A percentile compares a stretch with the other conserved stretches of the same genome.
Evolutionary conservation across 2,113 vertebrate species (phyloP).

Genomic region (Oenanthe oenanthe): DNA sequence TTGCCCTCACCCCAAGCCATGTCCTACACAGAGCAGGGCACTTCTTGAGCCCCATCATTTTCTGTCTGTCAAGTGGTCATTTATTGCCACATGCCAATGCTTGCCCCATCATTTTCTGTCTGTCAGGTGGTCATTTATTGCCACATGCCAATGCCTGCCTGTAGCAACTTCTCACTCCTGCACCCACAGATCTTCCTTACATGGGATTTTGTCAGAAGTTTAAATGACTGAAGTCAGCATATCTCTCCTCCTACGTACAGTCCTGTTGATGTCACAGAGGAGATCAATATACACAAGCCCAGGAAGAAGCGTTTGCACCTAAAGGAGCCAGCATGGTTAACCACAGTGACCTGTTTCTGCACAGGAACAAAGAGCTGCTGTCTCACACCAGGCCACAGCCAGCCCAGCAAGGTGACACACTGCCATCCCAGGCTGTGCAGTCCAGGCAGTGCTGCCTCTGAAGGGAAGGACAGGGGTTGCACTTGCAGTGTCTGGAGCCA

Average conservation of each 20-base stretch:
- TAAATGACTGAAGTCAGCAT: neutral
- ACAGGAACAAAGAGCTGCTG: neutral
- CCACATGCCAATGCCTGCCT: neutral
- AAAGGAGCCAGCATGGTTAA: constrained; percentile 29
- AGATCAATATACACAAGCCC: neutral
- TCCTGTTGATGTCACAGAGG: neutral
- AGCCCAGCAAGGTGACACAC: neutral
- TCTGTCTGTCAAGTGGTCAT: neutral
- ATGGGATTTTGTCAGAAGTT: neutral
- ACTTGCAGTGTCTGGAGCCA: neutral
- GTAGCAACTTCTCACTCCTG: neutral
- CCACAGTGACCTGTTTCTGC: constrained; percentile 40
- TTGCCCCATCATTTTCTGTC: neutral
- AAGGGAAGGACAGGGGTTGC: neutral
- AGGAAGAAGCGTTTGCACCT: neutral
- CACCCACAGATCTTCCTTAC: neutral
- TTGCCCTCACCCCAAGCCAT: neutral
- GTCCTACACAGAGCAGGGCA: neutral
- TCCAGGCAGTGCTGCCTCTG: neutral
- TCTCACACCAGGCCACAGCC: constrained; percentile 7
- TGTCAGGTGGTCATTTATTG: neutral
- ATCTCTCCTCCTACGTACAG: neutral
- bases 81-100: neutral
- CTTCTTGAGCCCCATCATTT: neutral
- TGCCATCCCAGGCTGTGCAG: neutral